Percentiles rank a stretch among this genome's conserved stretches.
Evolutionary conservation across 1,140 invertebrate species (phyloP).

Genomic region (Heliconius eleuchia): DNA sequence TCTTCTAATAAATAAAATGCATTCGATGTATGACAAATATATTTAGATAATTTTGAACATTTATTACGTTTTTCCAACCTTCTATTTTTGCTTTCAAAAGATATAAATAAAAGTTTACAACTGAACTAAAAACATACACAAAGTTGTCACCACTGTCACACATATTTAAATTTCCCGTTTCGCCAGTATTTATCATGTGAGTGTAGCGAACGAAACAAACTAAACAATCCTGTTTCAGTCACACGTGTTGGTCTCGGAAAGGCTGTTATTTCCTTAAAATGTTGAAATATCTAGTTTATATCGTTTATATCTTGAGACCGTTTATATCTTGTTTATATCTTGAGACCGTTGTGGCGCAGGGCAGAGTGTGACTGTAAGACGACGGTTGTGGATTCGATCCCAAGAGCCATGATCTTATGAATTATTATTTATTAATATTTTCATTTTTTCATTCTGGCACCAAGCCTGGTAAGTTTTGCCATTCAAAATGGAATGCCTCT

Average conservation of each 20-base stretch:
- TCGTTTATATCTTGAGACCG: too few relatives aligned
- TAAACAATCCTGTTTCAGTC: slow-evolving; percentile 26
- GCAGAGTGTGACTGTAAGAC: too few relatives aligned
- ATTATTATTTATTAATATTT: too few relatives aligned
- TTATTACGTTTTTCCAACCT: background rate
- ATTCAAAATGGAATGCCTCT: too few relatives aligned
- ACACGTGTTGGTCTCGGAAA: background rate
- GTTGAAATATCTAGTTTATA: background rate
- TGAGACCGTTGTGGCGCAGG: too few relatives aligned
- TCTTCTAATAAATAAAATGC: too few relatives aligned
- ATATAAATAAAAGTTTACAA: slow-evolving; percentile 10
- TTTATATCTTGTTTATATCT: background rate
- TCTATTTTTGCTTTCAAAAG: background rate
- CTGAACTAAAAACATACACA: slow-evolving; percentile 16
- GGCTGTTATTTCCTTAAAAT: background rate
- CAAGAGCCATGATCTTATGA: too few relatives aligned
- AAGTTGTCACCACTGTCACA: slow-evolving; percentile 13
- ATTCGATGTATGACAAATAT: too few relatives aligned
- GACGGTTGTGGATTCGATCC: too few relatives aligned
- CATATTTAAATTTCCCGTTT: slow-evolving; percentile 30
- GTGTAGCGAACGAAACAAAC: slow-evolving; percentile 26
- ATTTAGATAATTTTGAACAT: background rate
- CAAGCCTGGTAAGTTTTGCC: too few relatives aligned
- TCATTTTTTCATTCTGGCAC: too few relatives aligned
- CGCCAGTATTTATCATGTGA: slow-evolving; percentile 29